Percentiles rank a stretch among this genome's conserved stretches.
These are phyloP conservation scores for Moxostoma hubbsi DNA, from an alignment of 2,797 vertebrate species.

Conservation along the genomic window DNA sequence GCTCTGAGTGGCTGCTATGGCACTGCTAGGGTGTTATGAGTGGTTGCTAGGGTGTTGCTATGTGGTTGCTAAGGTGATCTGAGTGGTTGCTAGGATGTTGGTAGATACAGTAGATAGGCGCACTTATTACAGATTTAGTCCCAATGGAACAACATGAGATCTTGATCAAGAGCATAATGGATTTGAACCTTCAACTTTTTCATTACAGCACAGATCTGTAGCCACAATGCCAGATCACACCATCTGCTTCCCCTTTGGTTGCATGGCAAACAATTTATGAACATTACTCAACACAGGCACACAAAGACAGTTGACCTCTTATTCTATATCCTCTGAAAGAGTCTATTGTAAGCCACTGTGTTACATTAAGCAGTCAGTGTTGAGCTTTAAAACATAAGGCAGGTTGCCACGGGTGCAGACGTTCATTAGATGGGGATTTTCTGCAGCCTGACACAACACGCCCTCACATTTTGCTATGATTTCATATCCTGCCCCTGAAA, in stretches of 20 bases:
- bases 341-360: slow-evolving; percentile 14
- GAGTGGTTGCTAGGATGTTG: too few species aligned
- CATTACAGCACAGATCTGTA: too few species aligned
- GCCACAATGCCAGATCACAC: too few species aligned
- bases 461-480: slow-evolving; percentile 67
- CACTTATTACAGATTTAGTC: too few species aligned
- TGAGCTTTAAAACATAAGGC: slow-evolving; percentile 40
- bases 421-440: slow-evolving; percentile 69
- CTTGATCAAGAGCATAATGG: too few species aligned
- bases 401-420: slow-evolving; percentile 62
- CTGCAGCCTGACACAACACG: slow-evolving; percentile 66
- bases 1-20: too few species aligned
- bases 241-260: background rate
- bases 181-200: too few species aligned
- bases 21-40: too few species aligned
- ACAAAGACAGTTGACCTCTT: background rate
- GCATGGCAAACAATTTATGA: slow-evolving; percentile 11
- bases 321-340: slow-evolving; percentile 27
- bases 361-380: slow-evolving; percentile 3
- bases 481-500: slow-evolving; percentile 65
- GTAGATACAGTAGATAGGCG: too few species aligned
- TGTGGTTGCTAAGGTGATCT: too few species aligned
- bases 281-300: slow-evolving; percentile 8
- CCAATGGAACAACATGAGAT: too few species aligned
- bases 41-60: too few species aligned